Evolutionary conservation across 1,140 invertebrate species (phyloP).

Genomic region (Drosophila santomea): DNA sequence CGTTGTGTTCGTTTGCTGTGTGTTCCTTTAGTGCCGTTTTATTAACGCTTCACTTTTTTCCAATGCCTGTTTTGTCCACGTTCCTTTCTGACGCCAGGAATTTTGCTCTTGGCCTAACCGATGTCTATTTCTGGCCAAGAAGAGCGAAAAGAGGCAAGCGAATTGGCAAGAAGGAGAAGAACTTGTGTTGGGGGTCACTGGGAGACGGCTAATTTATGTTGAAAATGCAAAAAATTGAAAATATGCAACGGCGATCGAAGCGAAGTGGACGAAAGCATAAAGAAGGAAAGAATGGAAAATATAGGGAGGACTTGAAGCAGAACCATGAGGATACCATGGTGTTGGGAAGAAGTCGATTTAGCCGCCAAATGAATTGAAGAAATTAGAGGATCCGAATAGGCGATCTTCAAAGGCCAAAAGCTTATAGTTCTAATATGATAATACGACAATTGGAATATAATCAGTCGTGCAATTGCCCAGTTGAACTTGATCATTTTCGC

Average conservation of each 20-base stretch:
- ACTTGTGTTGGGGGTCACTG: constrained; percentile 45
- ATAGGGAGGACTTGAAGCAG: not conserved
- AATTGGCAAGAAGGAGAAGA: not conserved
- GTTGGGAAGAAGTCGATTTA: not conserved
- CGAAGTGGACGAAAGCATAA: constrained; percentile 13
- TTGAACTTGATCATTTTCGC: constrained; percentile 37
- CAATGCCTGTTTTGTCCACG: constrained; percentile 39
- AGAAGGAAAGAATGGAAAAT: not conserved
- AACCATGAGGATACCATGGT: not conserved
- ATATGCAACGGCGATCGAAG: constrained; percentile 44
- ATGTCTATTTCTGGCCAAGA: constrained; percentile 46
- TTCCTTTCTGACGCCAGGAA: constrained; percentile 64
- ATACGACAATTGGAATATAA: no score
- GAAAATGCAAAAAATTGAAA: constrained; percentile 41
- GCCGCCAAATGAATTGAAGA: not conserved
- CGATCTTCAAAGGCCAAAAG: no score
- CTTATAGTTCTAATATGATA: no score
- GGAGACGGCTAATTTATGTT: constrained; percentile 54
- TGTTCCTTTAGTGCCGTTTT: constrained; percentile 77
- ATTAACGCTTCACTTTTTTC: constrained; percentile 77
- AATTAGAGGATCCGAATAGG: not conserved
- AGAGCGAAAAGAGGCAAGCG: not conserved
- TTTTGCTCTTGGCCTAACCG: constrained; percentile 50
- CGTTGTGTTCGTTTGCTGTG: constrained; percentile 50
- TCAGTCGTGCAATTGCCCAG: constrained; percentile 1